Percentiles rank a stretch among this genome's conserved stretches.
Conservation (phyloP, 2,888 invertebrate species). For the Abrostola tripartita region DNA sequence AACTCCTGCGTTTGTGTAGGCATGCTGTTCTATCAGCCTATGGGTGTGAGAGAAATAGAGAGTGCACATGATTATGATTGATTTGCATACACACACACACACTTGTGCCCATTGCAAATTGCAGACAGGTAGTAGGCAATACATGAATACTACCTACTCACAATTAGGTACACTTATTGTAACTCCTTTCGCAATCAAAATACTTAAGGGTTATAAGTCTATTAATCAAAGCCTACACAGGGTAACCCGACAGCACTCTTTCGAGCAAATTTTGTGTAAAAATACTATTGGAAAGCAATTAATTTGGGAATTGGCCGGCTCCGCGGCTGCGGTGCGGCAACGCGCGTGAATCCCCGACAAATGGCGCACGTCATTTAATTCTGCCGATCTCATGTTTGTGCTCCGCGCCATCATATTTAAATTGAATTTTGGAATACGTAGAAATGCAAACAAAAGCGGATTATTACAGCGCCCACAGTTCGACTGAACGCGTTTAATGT, state of each 20-base stretch:
- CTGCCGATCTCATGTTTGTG: slow-evolving; percentile 86
- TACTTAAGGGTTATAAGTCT: slow-evolving; percentile 18
- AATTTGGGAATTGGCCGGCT: slow-evolving; percentile 77
- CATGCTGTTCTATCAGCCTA: too few species aligned
- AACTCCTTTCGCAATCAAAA: too few species aligned
- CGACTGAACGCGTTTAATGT: slow-evolving; percentile 66
- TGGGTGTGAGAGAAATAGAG: too few species aligned
- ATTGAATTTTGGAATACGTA: slow-evolving; percentile 83
- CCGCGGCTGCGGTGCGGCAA: slow-evolving; percentile 60
- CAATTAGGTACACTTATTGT: too few species aligned
- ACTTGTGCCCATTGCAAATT: too few species aligned
- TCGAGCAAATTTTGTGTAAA: slow-evolving; percentile 67
- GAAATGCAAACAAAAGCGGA: slow-evolving; percentile 77
- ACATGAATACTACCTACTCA: too few species aligned
- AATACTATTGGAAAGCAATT: slow-evolving; percentile 84
- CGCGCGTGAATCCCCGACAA: slow-evolving; percentile 76
- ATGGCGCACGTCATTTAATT: slow-evolving; percentile 84
- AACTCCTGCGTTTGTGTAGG: too few species aligned
- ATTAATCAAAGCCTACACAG: slow-evolving; percentile 34
- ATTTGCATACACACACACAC: too few species aligned
- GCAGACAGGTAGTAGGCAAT: too few species aligned
- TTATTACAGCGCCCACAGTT: slow-evolving; percentile 68
- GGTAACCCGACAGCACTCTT: slow-evolving; percentile 52
- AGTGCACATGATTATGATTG: too few species aligned
- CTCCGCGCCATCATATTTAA: slow-evolving; percentile 84